Base-by-base conservation (phyloP, 1,140 invertebrate genomes). In the Heterodera carotae region DNA sequence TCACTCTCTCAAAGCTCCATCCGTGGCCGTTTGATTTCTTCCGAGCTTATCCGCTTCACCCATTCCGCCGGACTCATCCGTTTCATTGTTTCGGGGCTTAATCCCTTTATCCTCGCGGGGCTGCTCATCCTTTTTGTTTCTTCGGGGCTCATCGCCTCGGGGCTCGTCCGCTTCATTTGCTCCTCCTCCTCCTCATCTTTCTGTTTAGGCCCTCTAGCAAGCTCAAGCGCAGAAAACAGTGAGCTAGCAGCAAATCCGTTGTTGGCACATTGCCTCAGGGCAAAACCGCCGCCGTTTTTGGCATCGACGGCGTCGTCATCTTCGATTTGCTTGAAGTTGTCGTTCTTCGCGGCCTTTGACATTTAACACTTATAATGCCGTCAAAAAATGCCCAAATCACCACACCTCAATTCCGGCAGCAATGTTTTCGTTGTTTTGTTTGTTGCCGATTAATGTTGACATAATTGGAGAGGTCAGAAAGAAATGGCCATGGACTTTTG, bases 401-500 rank as follows among this genome's bases (percentile, higher is more conserved):
- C 12, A 6, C 62, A 66, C 62, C 62, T 66, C 33, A 18, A 1
- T 66, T 29, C 62, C 62, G 5, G 8, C 29, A 4, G 39, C 39
- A 8, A 8, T 43, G 39, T 12, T 43, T 43, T 43, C 12, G 39
- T 8, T 43, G 12, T 43, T 43, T 43, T 6, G 12, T 43, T 66
- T 34, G 62, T 66, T 2, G 25, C 62, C 22, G 12, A 66, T 31
- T 34, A 66, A n/a, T 10, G 29, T 18, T 12, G 62, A 4, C 8
- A 66, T 29, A 31, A 34, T 34, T 25, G 62, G 29, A 0, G 62
- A 66, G 12, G 8, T 34, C 27, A 15, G 15, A 27, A 31, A 66
- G 29, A 66, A 66, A 66, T 66, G 62, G 62, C 62, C 62, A 12
- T 27, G 29, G 12, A 34, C 62, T 66, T 66, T 66, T 22, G 62